phyloP scores from a whole-genome alignment of 2,888 invertebrate genomes.

The Diaprepes abbreviatus region DNA sequence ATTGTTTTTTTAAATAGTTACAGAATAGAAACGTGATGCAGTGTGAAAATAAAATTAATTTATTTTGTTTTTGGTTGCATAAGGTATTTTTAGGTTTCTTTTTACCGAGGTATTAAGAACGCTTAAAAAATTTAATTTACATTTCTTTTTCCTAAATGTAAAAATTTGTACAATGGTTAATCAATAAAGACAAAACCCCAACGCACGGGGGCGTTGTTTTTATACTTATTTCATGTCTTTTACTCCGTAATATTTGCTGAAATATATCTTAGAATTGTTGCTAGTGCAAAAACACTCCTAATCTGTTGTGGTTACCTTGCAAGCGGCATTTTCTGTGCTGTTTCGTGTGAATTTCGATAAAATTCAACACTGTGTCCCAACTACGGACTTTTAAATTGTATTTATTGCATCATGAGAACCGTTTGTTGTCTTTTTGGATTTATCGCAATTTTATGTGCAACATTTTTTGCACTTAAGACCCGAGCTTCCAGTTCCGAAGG shows the following conservation, averaged over 20 bases:
- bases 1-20: not conserved
- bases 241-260: no score
- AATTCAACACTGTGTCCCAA: conserved; percentile 48
- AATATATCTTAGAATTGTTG: not conserved
- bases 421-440: conserved; percentile 41
- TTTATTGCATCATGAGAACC: conserved; percentile 47
- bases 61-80: no score
- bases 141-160: no score
- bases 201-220: no score
- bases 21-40: no score
- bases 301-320: conserved; percentile 14
- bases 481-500: conserved; percentile 42
- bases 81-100: no score
- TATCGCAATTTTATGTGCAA: conserved; percentile 41
- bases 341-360: conserved; percentile 48
- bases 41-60: no score
- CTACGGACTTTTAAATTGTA: conserved; percentile 48
- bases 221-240: no score
- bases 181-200: no score
- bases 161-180: no score
- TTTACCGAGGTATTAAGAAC: no score
- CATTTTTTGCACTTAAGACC: conserved; percentile 25
- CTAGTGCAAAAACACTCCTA: conserved; percentile 22
- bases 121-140: no score
- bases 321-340: conserved; percentile 16